phyloP scores from a whole-genome alignment of 2,113 vertebrate species.

The Xenopus tropicalis region UCB_Xtro_10.0 CM004447.2:45085001-45085500 shows the following conservation, averaged over 20 bases:
- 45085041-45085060: constrained; percentile 52
- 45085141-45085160: constrained; percentile 30
- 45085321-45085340: too few species aligned
- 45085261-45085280: not conserved
- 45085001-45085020: constrained; percentile 46
- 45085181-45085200: not conserved
- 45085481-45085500: too few species aligned
- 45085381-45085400: too few species aligned
- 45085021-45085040: constrained; percentile 50
- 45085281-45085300: too few species aligned
- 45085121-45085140: constrained; percentile 21
- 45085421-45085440: too few species aligned
- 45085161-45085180: constrained; percentile 27
- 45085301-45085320: too few species aligned
- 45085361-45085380: too few species aligned
- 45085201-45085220: not conserved
- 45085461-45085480: too few species aligned
- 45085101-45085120: rapidly evolving
- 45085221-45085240: constrained; percentile 24
- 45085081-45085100: constrained; percentile 34
- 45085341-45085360: too few species aligned
- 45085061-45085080: constrained; percentile 48
- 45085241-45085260: constrained; percentile 18
- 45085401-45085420: too few species aligned
- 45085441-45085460: too few species aligned